Evolutionary conservation across 2,888 invertebrate species (phyloP).

Genomic region (Caenorhabditis sp.): DNA sequence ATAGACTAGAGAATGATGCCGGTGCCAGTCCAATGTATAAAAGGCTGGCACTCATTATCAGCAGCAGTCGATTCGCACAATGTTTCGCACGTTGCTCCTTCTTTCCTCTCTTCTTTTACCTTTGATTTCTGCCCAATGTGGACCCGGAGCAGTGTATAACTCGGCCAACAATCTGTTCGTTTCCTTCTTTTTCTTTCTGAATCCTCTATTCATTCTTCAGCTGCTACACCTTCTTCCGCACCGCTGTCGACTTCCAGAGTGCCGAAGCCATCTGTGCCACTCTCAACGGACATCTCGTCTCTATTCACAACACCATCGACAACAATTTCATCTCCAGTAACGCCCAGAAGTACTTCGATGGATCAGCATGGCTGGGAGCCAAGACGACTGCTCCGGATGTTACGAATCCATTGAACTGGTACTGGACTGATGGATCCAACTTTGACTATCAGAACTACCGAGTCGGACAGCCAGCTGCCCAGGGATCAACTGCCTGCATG

Average conservation of each 20-base stretch:
- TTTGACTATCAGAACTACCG: constrained; percentile 59
- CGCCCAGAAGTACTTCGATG: constrained; percentile 48
- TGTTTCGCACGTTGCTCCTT: constrained; percentile 31
- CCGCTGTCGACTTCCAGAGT: constrained; percentile 34
- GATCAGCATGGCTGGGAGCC: constrained; percentile 51
- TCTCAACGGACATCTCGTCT: constrained; percentile 45
- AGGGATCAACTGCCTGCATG: constrained; percentile 51
- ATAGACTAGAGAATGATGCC: constrained; percentile 40
- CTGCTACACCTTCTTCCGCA: constrained; percentile 48
- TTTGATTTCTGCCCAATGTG: constrained; percentile 55
- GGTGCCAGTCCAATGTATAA: constrained; percentile 27
- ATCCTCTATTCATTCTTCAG: too few species aligned
- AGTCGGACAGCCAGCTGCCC: constrained; percentile 47
- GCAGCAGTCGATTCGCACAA: constrained; percentile 32
- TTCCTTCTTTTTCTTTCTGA: not conserved
- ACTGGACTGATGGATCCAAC: constrained; percentile 55
- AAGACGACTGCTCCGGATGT: constrained; percentile 57
- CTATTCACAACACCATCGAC: constrained; percentile 55
- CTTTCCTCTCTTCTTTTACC: constrained; percentile 25
- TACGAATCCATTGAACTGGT: constrained; percentile 60
- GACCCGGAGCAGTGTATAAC: constrained; percentile 45
- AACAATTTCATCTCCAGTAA: constrained; percentile 45
- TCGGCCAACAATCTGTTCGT: constrained; percentile 16
- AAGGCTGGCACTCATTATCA: constrained; percentile 45
- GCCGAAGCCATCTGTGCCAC: constrained; percentile 55